Evolutionary conservation across 1,140 invertebrate species (phyloP).

Genomic region (Drosophila saltans): DNA sequence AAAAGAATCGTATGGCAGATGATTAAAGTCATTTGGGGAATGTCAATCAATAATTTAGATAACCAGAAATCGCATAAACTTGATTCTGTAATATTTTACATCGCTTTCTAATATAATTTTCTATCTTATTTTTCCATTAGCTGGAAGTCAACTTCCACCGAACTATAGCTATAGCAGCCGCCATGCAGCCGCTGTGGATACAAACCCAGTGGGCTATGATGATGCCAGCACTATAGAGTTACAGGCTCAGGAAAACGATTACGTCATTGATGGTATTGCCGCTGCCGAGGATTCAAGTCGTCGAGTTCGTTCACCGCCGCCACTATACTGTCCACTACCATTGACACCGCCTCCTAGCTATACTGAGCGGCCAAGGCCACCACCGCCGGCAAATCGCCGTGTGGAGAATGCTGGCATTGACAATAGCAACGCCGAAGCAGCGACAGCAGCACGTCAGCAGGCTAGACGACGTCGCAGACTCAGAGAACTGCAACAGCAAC

Average conservation of each 20-base stretch:
- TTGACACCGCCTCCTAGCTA: constrained; percentile 75
- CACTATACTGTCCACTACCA: constrained; percentile 59
- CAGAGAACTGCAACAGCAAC: constrained; percentile 62
- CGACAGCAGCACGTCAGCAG: constrained; percentile 58
- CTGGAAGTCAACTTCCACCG: constrained; percentile 26
- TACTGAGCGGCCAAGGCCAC: constrained; percentile 46
- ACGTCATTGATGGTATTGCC: constrained; percentile 50
- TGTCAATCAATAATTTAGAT: too few relatives aligned
- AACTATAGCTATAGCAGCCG: constrained; percentile 42
- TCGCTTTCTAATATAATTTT: neutral
- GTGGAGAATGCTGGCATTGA: constrained; percentile 29
- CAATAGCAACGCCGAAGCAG: constrained; percentile 25
- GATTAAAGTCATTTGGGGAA: neutral
- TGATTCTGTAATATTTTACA: too few relatives aligned
- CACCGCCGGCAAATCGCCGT: constrained; percentile 6
- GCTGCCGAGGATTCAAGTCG: constrained; percentile 19
- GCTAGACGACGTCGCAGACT: constrained; percentile 59
- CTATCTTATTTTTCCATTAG: constrained; percentile 5
- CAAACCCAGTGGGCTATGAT: constrained; percentile 29
- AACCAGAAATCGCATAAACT: neutral
- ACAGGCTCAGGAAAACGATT: constrained; percentile 61
- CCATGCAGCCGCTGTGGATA: constrained; percentile 24
- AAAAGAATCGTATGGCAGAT: neutral
- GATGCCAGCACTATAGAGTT: constrained; percentile 39
- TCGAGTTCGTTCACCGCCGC: constrained; percentile 55